These are phyloP conservation scores for Drosophila paranaensis DNA, from an alignment of 2,888 invertebrate species.

Conservation along the genomic window DNA sequence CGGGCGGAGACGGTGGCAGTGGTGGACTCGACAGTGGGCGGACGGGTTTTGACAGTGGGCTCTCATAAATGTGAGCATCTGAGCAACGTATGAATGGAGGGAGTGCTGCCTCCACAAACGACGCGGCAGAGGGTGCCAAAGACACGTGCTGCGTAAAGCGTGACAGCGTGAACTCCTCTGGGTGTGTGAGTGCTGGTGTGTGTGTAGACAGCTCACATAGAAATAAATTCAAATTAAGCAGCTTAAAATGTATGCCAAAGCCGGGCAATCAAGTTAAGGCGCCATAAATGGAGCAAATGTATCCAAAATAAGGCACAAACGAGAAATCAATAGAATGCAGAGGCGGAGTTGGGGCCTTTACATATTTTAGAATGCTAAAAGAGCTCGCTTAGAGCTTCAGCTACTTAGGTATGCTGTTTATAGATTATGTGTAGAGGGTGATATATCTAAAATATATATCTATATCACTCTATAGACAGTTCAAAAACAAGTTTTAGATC, in stretches of 20 bases:
- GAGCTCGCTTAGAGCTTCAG: not conserved
- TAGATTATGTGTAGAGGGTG: not conserved
- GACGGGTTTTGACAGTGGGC: slow-evolving; percentile 7
- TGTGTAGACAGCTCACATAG: slow-evolving; percentile 24
- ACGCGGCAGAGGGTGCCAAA: slow-evolving; percentile 29
- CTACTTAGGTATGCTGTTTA: not conserved
- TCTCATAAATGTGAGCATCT: slow-evolving; percentile 65
- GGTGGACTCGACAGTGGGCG: not conserved
- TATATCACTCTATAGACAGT: no score
- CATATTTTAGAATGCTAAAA: not conserved
- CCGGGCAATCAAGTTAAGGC: slow-evolving; percentile 27
- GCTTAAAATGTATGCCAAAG: slow-evolving; percentile 39
- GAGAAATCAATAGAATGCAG: slow-evolving; percentile 20
- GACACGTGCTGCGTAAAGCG: slow-evolving; percentile 68
- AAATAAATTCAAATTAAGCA: slow-evolving; percentile 43
- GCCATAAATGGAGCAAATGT: slow-evolving; percentile 25
- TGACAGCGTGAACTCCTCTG: slow-evolving; percentile 35
- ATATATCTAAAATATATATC: not conserved
- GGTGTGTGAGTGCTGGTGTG: slow-evolving; percentile 12
- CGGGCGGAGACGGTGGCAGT: not conserved
- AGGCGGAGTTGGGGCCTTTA: not conserved
- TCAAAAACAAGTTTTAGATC: no score
- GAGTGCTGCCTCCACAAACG: slow-evolving; percentile 22
- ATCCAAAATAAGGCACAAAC: slow-evolving; percentile 5
- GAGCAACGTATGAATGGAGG: slow-evolving; percentile 62